Evolutionary conservation across 2,888 invertebrate species (phyloP), one percentile per base, ranked within the genome.

Genomic region (Nymphalis c-album): DNA sequence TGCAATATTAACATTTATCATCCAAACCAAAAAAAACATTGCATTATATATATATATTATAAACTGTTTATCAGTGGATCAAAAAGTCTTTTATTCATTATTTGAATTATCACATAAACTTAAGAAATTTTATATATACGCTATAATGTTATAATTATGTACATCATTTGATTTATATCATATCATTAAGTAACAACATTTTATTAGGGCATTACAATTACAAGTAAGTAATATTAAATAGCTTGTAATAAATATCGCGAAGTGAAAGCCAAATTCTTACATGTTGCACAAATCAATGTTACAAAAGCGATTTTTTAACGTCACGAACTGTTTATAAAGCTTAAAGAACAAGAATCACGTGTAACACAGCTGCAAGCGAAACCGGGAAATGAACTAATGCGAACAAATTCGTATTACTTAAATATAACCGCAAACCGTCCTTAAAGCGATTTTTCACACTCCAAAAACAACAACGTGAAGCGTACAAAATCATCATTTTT

Each of bases 361-460:
- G 90, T 73, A 72, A 76, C 75, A 72, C 87, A 89, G 87, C 87
- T 90, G 89, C 78, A 75, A 77, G 73, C 68, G 77, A 72, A 78
- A 79, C 80, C 79, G 75, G 75, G 78, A 80, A 85, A 88, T 87
- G 83, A 85, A 79, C 74, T 90, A 90, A 91, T 87, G 84, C 83
- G 77, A 81, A 85, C 88, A 85, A 87, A 91, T 91, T 89, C 85
- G 82, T 91, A 88, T 86, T 85, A 83, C 88, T 90, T 88, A 88
- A 87, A 85, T 83, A 80, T 75, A 68, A 87, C 90, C 90, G 82
- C 90, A 86, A 82, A 88, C 87, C 87, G 81, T 80, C 85, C 81
- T 82, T 86, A 90, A 89, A 83, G 79, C 84, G 80, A 92, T 92
- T 91, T 86, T 91, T 91, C 91, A 92, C 88, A 90, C 84, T 85